phyloP scores from a whole-genome alignment of 1,140 invertebrate species.

The Dendrolimus punctatus region DNA sequence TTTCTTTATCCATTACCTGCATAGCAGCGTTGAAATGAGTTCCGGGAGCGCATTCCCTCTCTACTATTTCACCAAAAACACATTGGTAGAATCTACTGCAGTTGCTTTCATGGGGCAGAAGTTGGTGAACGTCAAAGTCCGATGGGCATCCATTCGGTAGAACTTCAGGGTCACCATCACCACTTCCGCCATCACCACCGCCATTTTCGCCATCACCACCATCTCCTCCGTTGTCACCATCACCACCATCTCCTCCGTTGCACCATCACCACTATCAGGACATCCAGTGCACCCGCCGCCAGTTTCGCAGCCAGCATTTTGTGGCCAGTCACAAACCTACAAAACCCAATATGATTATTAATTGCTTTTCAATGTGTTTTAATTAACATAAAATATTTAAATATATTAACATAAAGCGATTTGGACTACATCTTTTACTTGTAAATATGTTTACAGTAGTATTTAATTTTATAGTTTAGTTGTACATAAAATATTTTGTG shows the following conservation, averaged over 20 bases:
- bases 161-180: constrained; percentile 1
- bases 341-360: no score
- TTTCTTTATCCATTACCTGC: background rate
- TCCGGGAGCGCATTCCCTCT: constrained; percentile 16
- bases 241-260: constrained; percentile 6
- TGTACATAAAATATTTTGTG: no score
- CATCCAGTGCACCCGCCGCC: background rate
- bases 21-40: constrained; percentile 7
- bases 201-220: constrained; percentile 5
- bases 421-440: no score
- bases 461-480: no score
- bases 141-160: constrained; percentile 31
- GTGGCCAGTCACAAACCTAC: constrained; percentile 32
- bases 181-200: constrained; percentile 3
- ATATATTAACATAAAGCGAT: no score
- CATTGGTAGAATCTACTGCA: constrained; percentile 42
- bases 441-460: no score
- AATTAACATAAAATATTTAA: no score
- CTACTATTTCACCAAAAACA: constrained; percentile 24
- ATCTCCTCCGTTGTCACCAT: constrained; percentile 2
- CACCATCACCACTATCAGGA: constrained; percentile 1
- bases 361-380: no score
- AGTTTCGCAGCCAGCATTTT: constrained; percentile 15
- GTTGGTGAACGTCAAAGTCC: constrained; percentile 22
- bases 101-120: constrained; percentile 34